Evolutionary conservation across 2,888 invertebrate species (phyloP).

Genomic region (Willowsia nigromaculata): DNA sequence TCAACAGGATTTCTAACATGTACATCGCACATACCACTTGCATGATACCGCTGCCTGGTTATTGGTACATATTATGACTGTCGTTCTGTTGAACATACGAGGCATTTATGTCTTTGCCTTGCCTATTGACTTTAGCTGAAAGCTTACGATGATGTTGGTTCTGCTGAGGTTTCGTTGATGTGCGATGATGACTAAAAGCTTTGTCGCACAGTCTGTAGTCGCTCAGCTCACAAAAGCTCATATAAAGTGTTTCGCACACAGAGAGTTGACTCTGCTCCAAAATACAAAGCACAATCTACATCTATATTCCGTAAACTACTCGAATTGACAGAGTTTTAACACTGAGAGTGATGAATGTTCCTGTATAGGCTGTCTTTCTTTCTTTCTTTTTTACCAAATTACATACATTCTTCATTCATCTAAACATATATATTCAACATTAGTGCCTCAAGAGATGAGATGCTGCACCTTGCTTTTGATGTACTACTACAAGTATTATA

Average conservation of each 20-base stretch:
- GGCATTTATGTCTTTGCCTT: not conserved
- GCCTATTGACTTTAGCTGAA: not conserved
- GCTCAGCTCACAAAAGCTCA: not conserved
- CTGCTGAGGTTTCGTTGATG: not conserved
- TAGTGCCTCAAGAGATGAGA: not conserved
- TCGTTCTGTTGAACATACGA: not conserved
- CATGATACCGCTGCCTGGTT: not conserved
- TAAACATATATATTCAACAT: not conserved
- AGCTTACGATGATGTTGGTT: not conserved
- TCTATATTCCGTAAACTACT: not conserved
- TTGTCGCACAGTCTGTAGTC: not conserved
- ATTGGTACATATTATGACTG: not conserved
- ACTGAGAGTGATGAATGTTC: slow-evolving; percentile 35
- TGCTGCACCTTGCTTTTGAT: no score
- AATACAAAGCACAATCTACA: not conserved
- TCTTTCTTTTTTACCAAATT: not conserved
- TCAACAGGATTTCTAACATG: not conserved
- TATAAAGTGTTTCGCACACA: not conserved
- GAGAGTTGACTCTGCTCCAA: not conserved
- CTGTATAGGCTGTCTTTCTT: not conserved
- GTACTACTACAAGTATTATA: not conserved
- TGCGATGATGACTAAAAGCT: not conserved
- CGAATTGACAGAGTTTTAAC: slow-evolving; percentile 51
- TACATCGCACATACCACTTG: not conserved
- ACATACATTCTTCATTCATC: not conserved